These are phyloP conservation scores for Lithophane semibrunnea DNA, from an alignment of 2,888 invertebrate genomes.

Conservation along the genomic window DNA sequence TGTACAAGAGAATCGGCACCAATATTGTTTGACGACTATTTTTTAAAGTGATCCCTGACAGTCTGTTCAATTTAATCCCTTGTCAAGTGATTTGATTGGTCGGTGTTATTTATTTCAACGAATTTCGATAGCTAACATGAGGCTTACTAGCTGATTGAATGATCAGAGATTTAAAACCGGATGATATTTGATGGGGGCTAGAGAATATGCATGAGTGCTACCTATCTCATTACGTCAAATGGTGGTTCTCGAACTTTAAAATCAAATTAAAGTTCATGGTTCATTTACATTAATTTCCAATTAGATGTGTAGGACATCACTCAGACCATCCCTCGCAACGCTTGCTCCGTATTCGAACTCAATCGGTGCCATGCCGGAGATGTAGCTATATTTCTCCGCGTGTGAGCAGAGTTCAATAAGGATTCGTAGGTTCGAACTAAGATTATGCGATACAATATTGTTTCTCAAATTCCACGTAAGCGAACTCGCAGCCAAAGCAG, in stretches of 20 bases:
- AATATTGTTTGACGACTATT: slow-evolving; percentile 5
- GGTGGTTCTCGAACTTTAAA: slow-evolving; percentile 8
- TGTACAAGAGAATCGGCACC: too few relatives aligned
- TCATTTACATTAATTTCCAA: slow-evolving; percentile 38
- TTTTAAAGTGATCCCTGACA: slow-evolving; percentile 11
- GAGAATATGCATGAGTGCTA: background rate
- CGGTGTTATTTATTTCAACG: background rate
- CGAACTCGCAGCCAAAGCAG: slow-evolving; percentile 8
- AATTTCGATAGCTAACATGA: background rate
- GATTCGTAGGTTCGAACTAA: slow-evolving; percentile 22
- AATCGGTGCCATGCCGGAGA: background rate
- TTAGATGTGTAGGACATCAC: slow-evolving; percentile 15
- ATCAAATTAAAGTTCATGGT: slow-evolving; percentile 32
- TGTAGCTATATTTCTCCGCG: background rate
- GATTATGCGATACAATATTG: slow-evolving; percentile 8
- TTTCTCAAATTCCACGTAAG: slow-evolving; percentile 6
- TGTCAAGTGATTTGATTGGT: slow-evolving; percentile 35
- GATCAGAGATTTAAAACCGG: background rate
- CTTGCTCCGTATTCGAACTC: slow-evolving; percentile 18
- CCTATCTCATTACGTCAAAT: background rate
- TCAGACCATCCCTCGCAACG: background rate
- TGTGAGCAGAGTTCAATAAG: background rate
- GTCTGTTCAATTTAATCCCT: slow-evolving; percentile 1
- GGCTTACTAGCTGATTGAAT: background rate
- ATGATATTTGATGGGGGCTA: background rate